phyloP scores from a whole-genome alignment of 2,113 vertebrate genomes.

The Pimephales promelas region DNA sequence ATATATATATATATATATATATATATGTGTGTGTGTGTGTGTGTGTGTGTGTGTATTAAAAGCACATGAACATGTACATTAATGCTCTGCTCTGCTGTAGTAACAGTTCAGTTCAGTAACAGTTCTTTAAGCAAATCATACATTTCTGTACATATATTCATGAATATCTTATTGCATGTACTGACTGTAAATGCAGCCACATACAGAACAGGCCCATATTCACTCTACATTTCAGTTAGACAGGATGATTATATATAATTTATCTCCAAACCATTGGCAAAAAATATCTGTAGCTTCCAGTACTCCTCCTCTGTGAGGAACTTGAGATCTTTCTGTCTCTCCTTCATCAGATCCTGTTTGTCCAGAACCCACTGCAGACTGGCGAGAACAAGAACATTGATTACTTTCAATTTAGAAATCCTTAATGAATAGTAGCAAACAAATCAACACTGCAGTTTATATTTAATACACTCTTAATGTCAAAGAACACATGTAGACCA shows the following conservation, averaged over 20 bases:
- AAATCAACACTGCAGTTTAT: neutral
- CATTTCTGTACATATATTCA: no score
- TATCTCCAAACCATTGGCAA: constrained; percentile 90
- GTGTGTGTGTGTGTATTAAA: no score
- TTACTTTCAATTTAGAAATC: neutral
- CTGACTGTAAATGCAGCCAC: neutral
- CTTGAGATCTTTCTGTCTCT: constrained; percentile 97
- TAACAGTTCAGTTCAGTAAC: no score
- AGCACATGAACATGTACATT: no score
- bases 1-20: no score
- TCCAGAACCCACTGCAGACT: constrained; percentile 99
- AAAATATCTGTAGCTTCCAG: constrained; percentile 99
- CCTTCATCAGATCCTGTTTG: constrained; percentile 97
- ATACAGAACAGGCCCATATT: neutral
- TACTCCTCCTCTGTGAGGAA: constrained; percentile 97
- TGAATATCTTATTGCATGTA: neutral
- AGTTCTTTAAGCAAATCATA: no score
- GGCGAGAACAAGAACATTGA: neutral
- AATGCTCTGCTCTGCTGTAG: neutral
- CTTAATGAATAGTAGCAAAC: neutral
- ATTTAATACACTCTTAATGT: neutral
- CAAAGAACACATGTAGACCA: neutral
- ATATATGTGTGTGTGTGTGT: no score
- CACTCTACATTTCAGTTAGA: neutral
- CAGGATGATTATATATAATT: neutral